Conservation (phyloP, 2,888 invertebrate species). For the Tanytarsus gracilentus region DNA sequence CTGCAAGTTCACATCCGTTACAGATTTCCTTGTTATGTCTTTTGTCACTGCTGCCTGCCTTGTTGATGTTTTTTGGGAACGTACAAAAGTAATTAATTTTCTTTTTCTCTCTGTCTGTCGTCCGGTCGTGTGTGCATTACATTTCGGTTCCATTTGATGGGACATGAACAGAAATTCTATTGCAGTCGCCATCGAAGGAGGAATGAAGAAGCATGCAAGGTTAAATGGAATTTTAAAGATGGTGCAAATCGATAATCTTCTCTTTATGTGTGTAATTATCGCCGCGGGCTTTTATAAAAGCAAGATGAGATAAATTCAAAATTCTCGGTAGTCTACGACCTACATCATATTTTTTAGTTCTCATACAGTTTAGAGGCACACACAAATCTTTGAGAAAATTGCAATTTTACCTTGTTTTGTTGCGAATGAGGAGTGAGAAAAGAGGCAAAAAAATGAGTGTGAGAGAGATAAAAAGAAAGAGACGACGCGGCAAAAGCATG, state of each 20-base stretch:
- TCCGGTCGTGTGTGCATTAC: not conserved
- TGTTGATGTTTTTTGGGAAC: too few relatives aligned
- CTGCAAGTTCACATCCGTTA: constrained; percentile 3
- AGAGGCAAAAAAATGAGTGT: not conserved
- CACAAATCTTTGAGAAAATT: too few relatives aligned
- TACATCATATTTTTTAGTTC: too few relatives aligned
- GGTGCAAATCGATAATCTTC: constrained; percentile 7
- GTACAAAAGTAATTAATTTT: not conserved
- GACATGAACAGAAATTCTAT: not conserved
- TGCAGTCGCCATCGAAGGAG: not conserved
- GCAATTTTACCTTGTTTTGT: too few relatives aligned
- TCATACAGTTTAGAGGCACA: too few relatives aligned
- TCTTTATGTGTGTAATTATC: constrained; percentile 1
- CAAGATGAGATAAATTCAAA: not conserved
- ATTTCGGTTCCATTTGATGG: not conserved
- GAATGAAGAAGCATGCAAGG: not conserved
- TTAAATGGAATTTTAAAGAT: not conserved
- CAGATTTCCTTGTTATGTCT: not conserved
- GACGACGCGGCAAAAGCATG: constrained; percentile 8
- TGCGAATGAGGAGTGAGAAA: too few relatives aligned
- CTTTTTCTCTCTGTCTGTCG: not conserved
- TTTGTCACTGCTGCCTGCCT: too few relatives aligned
- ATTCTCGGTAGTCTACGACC: constrained; percentile 25
- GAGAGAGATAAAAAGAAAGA: not conserved
- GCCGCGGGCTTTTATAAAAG: not conserved